Evolutionary conservation across 2,113 vertebrate genomes (phyloP).

Genomic region (Nettapus auritus): DNA sequence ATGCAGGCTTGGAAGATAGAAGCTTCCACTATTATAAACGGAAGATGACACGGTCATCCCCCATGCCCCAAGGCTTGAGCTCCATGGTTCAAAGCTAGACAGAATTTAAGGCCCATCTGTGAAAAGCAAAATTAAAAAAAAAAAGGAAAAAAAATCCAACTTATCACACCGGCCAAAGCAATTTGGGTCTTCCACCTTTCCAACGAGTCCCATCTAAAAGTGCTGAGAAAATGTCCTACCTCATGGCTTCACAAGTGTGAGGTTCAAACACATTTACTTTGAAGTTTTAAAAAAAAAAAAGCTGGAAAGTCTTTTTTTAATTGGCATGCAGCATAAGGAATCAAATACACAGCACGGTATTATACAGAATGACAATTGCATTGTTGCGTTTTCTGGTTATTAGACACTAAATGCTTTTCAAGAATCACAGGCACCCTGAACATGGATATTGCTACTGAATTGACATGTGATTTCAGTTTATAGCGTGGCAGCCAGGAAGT

Average conservation of each 20-base stretch:
- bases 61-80: constrained; percentile 65
- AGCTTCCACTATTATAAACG: constrained; percentile 35
- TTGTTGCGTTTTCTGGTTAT: constrained; percentile 70
- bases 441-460: constrained; percentile 74
- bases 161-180: constrained; percentile 56
- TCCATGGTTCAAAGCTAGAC: constrained; percentile 67
- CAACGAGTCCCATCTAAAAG: constrained; percentile 48
- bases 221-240: constrained; percentile 64
- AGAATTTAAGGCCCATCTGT: constrained; percentile 68
- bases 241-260: constrained; percentile 67
- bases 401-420: constrained; percentile 72
- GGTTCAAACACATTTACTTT: constrained; percentile 56
- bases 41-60: constrained; percentile 43
- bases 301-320: constrained; percentile 60
- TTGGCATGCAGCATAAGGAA: constrained; percentile 70
- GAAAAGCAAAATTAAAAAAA: constrained; percentile 62
- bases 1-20: constrained; percentile 53
- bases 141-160: background rate
- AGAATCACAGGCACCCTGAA: constrained; percentile 75
- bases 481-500: constrained; percentile 4
- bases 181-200: constrained; percentile 55
- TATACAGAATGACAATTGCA: constrained; percentile 61
- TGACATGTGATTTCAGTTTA: constrained; percentile 40
- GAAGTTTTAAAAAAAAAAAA: constrained; percentile 47
- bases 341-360: constrained; percentile 41